phyloP scores from a whole-genome alignment of 2,888 invertebrate genomes.

The Hymenopus coronatus region DNA sequence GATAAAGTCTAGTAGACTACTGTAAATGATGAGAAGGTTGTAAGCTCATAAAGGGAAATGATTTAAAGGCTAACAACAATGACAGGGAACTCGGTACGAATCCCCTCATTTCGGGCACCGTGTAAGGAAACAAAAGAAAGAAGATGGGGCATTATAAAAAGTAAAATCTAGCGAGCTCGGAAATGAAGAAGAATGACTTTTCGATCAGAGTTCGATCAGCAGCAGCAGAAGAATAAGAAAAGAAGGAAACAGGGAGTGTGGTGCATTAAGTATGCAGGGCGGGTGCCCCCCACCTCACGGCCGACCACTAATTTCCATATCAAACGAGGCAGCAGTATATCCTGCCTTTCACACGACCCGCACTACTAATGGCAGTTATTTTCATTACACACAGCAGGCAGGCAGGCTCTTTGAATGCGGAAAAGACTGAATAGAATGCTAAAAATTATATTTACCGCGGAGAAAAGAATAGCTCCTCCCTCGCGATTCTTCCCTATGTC shows the following conservation, averaged over 20 bases:
- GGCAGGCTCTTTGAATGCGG: conserved; percentile 26
- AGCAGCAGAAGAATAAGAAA: neutral
- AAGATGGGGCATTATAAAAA: neutral
- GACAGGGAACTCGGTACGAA: neutral
- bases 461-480: conserved; percentile 12
- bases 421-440: conserved; percentile 29
- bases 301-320: conserved; percentile 35
- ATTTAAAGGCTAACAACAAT: neutral
- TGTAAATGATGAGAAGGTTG: too few relatives aligned
- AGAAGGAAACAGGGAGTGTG: conserved; percentile 12
- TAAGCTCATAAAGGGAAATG: too few relatives aligned
- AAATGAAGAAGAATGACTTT: conserved; percentile 28
- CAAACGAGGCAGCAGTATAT: conserved; percentile 30
- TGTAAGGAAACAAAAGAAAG: neutral
- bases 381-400: conserved; percentile 30
- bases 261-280: conserved; percentile 33
- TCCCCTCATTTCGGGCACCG: neutral
- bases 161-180: conserved; percentile 14
- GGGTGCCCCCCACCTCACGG: conserved; percentile 17
- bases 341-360: conserved; percentile 30
- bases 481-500: conserved; percentile 5
- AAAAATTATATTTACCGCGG: conserved; percentile 29
- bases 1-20: too few relatives aligned
- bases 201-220: conserved; percentile 28
- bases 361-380: conserved; percentile 32